Evolutionary conservation across 2,797 vertebrate genomes (phyloP).

Genomic region (Acridotheres tristis): DNA sequence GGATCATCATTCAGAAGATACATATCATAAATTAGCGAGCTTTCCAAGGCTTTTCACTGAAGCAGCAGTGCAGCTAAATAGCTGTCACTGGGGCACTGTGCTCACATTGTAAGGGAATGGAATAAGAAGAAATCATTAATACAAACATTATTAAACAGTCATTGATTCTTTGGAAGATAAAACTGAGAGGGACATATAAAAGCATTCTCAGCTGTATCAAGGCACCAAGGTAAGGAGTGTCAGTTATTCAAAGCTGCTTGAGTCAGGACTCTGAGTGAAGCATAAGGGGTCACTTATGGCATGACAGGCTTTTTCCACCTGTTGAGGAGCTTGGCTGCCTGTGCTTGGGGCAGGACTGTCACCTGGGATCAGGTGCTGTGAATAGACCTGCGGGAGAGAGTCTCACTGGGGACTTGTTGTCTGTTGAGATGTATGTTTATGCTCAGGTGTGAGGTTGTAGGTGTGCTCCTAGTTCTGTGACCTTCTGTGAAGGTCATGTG

Average conservation of each 20-base stretch:
- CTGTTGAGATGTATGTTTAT: fast-evolving
- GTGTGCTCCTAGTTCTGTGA: background rate
- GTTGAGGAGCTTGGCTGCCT: background rate
- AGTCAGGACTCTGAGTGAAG: fast-evolving
- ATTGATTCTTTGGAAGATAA: background rate
- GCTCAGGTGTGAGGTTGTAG: background rate
- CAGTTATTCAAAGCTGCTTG: background rate
- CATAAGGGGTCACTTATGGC: background rate
- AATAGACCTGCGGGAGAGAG: background rate
- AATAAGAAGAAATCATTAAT: background rate
- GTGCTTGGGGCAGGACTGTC: fast-evolving
- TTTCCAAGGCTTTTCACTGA: background rate
- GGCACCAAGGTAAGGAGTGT: background rate
- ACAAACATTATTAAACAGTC: background rate
- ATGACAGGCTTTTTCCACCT: fast-evolving
- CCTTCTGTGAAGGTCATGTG: fast-evolving
- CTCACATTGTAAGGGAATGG: background rate
- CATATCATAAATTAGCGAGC: background rate
- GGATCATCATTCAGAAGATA: background rate
- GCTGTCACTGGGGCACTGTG: background rate
- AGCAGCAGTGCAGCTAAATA: background rate
- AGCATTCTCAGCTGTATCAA: background rate
- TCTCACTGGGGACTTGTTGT: background rate
- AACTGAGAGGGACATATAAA: background rate
- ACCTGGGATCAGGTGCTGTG: background rate